Base-by-base conservation (phyloP, 1,140 invertebrate species). In the Oedothorax gibbosus region DNA sequence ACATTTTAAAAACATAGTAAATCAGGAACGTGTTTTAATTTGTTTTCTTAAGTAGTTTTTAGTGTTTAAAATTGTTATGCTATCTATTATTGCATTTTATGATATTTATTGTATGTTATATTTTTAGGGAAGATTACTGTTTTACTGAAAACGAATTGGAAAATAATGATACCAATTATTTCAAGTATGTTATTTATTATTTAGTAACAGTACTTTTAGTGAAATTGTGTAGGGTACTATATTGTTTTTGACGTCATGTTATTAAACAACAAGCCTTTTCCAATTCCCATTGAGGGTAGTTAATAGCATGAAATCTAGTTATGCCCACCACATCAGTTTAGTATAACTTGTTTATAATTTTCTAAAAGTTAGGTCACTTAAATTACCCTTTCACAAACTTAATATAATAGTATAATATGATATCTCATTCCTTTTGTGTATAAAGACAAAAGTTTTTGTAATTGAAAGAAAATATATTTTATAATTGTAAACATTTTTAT, bases 121-220 rank as follows among this genome's bases (percentile, higher is more conserved):
- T 51, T n/a, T 71, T 71, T 18, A 71, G 69, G 50, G 18, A 15
- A 15, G 65, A 82, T 21, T 82, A 57, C 57, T n/a, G 11, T 15
- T 15, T 15, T 15, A 21, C 49, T 51, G 80, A 82, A 68, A 57
- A 53, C 15, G 80, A 82, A 82, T 57, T 82, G 53, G 54, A 82
- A 82, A 69, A 65, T 21, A 64, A 82, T 65, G 80, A 82, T 54
- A 62, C 80, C 35, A 82, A 82, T 64, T 82, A 82, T 64, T 82
- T 82, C 57, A 82, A 51, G 80, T 82, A 82, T 6, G 21, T 69
- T 56, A 49, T 71, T 68, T 11, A 71, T 15, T 11, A 20, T 66
- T 66, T 66, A 15, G 57, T 62, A 15, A 62, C 57, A 6, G n/a
- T 14, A 60, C 4, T 5, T 60, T 7, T 60, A 60, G 57, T 60